Conservation (phyloP, 2,888 invertebrate species). For the Leptinotarsa haldemani region DNA sequence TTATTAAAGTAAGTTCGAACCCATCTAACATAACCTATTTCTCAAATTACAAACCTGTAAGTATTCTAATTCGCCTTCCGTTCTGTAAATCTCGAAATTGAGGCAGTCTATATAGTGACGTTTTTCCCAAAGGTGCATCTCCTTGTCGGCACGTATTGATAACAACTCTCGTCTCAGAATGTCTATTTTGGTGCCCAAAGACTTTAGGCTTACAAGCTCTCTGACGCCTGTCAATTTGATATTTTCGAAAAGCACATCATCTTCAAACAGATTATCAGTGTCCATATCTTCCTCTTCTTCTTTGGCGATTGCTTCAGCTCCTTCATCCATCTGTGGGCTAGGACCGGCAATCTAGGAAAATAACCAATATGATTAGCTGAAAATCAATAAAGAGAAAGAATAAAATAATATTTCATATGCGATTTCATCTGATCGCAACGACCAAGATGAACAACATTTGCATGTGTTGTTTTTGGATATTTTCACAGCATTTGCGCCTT, state of each 20-base stretch:
- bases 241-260: constrained; percentile 40
- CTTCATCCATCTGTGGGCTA: neutral
- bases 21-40: neutral
- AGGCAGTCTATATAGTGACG: constrained; percentile 30
- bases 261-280: constrained; percentile 22
- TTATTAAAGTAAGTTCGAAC: too few species aligned
- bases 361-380: neutral
- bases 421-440: too few species aligned
- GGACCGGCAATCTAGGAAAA: constrained; percentile 8
- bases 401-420: too few species aligned
- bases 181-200: constrained; percentile 24
- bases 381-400: too few species aligned
- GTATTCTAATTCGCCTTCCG: constrained; percentile 24
- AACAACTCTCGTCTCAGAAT: neutral
- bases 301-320: neutral
- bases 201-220: constrained; percentile 32
- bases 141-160: neutral
- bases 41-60: neutral
- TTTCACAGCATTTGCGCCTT: too few species aligned
- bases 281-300: constrained; percentile 30
- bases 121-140: constrained; percentile 19
- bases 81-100: constrained; percentile 31
- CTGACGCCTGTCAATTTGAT: neutral
- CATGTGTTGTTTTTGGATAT: too few species aligned
- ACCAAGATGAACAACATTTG: too few species aligned